Percentiles rank a stretch among this genome's conserved stretches.
These are phyloP conservation scores for Scatophagus argus DNA, from an alignment of 2,113 vertebrate species.

Conservation along the genomic window DNA sequence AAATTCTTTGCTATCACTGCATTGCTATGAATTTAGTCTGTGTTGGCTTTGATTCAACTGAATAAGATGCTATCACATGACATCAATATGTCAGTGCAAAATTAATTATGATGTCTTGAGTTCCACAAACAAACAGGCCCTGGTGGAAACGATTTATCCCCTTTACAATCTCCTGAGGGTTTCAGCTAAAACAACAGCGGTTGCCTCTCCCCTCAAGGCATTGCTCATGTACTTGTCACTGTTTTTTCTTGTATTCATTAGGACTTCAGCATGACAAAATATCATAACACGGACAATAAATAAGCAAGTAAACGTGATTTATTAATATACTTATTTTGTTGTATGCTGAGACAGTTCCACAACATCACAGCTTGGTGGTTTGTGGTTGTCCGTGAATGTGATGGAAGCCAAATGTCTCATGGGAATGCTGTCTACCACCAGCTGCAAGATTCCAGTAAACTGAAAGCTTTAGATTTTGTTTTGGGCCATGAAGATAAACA, in stretches of 20 bases:
- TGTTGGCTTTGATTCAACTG: no score
- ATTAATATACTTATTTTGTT: constrained; percentile 1
- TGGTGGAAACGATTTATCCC: neutral
- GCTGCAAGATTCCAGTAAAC: neutral
- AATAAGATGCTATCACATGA: neutral
- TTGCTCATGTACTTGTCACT: neutral
- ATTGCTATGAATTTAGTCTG: no score
- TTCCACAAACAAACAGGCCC: constrained; percentile 4
- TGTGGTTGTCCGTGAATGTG: neutral
- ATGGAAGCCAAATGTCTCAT: constrained; percentile 18
- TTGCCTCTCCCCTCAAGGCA: neutral
- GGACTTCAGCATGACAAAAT: neutral
- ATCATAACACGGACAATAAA: neutral
- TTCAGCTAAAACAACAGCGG: neutral
- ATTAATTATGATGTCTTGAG: neutral
- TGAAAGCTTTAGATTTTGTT: neutral
- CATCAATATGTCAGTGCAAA: neutral
- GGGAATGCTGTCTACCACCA: neutral
- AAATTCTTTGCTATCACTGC: no score
- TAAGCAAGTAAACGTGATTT: neutral
- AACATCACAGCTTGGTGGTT: neutral
- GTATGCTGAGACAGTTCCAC: neutral
- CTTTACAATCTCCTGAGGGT: neutral
- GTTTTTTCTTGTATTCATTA: constrained; percentile 1
- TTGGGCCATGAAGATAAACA: neutral